Percentiles rank a stretch among this genome's conserved stretches.
phyloP scores from a whole-genome alignment of 2,797 vertebrate genomes.

The Tachyglossus aculeatus region DNA sequence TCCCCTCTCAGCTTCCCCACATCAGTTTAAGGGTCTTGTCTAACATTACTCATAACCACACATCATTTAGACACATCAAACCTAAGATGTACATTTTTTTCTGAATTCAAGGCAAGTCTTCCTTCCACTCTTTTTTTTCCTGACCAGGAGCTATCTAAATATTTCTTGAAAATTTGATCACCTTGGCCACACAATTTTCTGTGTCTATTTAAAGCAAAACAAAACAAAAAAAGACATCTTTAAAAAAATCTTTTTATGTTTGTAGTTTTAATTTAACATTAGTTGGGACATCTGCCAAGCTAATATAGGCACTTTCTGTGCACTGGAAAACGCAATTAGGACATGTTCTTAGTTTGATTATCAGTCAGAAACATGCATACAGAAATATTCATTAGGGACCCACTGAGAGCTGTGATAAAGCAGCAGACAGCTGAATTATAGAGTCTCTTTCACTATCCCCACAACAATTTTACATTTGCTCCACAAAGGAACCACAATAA shows the following conservation, averaged over 20 bases:
- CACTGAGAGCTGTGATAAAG: slow-evolving; percentile 78
- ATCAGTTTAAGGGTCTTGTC: background rate
- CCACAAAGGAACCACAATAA: slow-evolving; percentile 77
- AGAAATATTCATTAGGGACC: slow-evolving; percentile 82
- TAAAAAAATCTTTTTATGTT: slow-evolving; percentile 54
- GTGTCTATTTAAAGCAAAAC: slow-evolving; percentile 14
- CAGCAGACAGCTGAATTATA: slow-evolving; percentile 78
- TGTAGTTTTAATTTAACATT: slow-evolving; percentile 73
- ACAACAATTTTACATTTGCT: slow-evolving; percentile 74
- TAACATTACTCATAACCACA: background rate
- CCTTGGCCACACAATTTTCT: slow-evolving; percentile 22
- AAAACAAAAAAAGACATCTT: slow-evolving; percentile 12
- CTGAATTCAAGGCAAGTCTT: background rate
- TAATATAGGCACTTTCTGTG: slow-evolving; percentile 65
- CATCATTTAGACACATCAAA: background rate
- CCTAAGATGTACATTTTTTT: background rate
- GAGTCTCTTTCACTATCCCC: slow-evolving; percentile 66
- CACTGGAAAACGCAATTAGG: slow-evolving; percentile 74
- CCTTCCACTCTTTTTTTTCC: background rate
- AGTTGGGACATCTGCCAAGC: slow-evolving; percentile 71
- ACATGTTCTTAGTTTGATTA: slow-evolving; percentile 81
- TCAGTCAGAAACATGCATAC: slow-evolving; percentile 79
- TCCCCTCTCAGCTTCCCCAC: background rate
- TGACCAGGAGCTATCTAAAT: background rate
- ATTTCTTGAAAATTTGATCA: slow-evolving; percentile 7